Evolutionary conservation across 2,888 invertebrate species (phyloP).

Genomic region (Quadroppia sp.): DNA sequence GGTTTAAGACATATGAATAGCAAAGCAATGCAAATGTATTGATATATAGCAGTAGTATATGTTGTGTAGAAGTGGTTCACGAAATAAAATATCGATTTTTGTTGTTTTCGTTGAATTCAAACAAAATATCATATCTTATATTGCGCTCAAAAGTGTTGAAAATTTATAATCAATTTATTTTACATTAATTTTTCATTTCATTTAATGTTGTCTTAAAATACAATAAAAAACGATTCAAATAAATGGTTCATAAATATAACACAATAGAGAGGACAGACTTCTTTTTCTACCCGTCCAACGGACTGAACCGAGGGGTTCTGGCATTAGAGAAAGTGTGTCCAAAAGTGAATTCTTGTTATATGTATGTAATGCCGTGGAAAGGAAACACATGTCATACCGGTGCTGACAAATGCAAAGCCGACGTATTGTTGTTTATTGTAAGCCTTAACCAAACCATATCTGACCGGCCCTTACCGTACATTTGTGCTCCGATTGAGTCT

Average conservation of each 20-base stretch:
- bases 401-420: constrained; percentile 21
- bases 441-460: constrained; percentile 10
- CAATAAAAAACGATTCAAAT: not conserved
- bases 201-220: not conserved
- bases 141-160: not conserved
- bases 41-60: no score
- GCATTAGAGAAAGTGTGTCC: constrained; percentile 10
- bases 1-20: not conserved
- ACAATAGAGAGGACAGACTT: constrained; percentile 8
- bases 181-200: not conserved
- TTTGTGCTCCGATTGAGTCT: not conserved
- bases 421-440: constrained; percentile 22
- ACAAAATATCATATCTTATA: no score
- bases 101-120: no score
- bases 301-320: not conserved
- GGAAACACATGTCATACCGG: constrained; percentile 25
- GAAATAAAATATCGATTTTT: no score
- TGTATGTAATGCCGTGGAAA: constrained; percentile 10
- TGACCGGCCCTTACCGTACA: not conserved
- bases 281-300: not conserved
- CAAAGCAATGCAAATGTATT: no score
- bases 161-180: constrained; percentile 3
- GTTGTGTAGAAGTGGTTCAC: no score
- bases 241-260: not conserved
- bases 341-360: constrained; percentile 20